These are phyloP conservation scores for Himantopus leucocephalus DNA, from an alignment of 2,113 vertebrate species.

Conservation along the genomic window DNA sequence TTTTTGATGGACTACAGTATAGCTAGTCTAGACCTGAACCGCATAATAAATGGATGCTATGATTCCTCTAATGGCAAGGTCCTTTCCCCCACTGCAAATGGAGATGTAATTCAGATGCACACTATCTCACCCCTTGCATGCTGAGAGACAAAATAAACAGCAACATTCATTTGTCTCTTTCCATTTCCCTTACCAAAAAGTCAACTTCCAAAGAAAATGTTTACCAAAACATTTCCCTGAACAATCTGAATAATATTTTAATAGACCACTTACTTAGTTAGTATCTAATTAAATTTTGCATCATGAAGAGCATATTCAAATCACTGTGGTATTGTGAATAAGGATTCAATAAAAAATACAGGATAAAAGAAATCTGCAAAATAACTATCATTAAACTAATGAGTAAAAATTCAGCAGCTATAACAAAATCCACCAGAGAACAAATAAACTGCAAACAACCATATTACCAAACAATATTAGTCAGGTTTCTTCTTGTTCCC, in stretches of 20 bases:
- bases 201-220: slow-evolving; percentile 58
- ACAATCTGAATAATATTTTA: slow-evolving; percentile 61
- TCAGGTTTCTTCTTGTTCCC: slow-evolving; percentile 31
- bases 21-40: slow-evolving; percentile 42
- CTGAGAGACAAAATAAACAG: slow-evolving; percentile 46
- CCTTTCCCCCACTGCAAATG: slow-evolving; percentile 52
- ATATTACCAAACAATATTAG: slow-evolving; percentile 60
- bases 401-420: slow-evolving; percentile 62
- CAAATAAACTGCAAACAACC: slow-evolving; percentile 45
- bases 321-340: slow-evolving; percentile 59
- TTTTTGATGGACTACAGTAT: slow-evolving; percentile 51
- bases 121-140: slow-evolving; percentile 34
- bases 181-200: slow-evolving; percentile 40
- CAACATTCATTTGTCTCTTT: slow-evolving; percentile 35
- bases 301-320: slow-evolving; percentile 49
- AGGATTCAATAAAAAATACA: slow-evolving; percentile 62
- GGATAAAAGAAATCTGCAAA: slow-evolving; percentile 57
- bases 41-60: slow-evolving; percentile 54
- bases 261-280: slow-evolving; percentile 58
- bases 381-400: slow-evolving; percentile 69
- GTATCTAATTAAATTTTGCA: slow-evolving; percentile 62
- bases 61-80: slow-evolving; percentile 54
- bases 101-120: slow-evolving; percentile 48
- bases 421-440: slow-evolving; percentile 62
- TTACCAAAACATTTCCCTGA: slow-evolving; percentile 58